phyloP scores from a whole-genome alignment of 2,797 vertebrate genomes.

The Paratrypauchen microcephalus region DNA sequence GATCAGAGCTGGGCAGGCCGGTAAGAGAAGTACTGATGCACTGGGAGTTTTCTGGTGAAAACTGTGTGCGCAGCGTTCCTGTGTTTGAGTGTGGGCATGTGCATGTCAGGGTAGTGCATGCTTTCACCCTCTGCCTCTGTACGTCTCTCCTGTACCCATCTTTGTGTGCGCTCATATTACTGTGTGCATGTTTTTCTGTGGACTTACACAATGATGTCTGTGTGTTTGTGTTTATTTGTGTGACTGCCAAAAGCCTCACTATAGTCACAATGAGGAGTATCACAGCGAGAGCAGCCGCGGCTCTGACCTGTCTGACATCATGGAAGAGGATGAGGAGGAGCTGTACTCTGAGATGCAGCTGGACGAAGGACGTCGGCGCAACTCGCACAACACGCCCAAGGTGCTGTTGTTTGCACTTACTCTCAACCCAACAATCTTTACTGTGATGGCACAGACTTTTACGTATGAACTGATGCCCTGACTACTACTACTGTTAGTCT shows the following conservation, averaged over 20 bases:
- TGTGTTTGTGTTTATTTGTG: slow-evolving; percentile 63
- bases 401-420: slow-evolving; percentile 78
- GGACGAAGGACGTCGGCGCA: slow-evolving; percentile 89
- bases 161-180: slow-evolving; percentile 28
- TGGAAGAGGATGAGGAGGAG: slow-evolving; percentile 99
- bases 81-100: slow-evolving; percentile 27
- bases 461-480: slow-evolving; percentile 65
- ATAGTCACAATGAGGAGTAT: slow-evolving; percentile 92
- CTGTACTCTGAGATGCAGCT: slow-evolving; percentile 96
- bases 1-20: slow-evolving; percentile 92
- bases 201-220: slow-evolving; percentile 70
- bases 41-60: slow-evolving; percentile 21
- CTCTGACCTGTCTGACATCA: slow-evolving; percentile 96
- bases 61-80: slow-evolving; percentile 22
- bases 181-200: slow-evolving; percentile 50
- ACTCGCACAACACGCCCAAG: slow-evolving; percentile 91
- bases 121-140: slow-evolving; percentile 27
- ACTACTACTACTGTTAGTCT: slow-evolving; percentile 44
- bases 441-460: slow-evolving; percentile 66
- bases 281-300: slow-evolving; percentile 97
- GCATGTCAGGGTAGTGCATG: slow-evolving; percentile 12
- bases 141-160: slow-evolving; percentile 5
- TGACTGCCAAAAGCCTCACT: slow-evolving; percentile 82
- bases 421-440: slow-evolving; percentile 54
- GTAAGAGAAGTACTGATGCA: slow-evolving; percentile 68